Conservation (phyloP, 2,797 vertebrate species). For the Mus caroli region DNA sequence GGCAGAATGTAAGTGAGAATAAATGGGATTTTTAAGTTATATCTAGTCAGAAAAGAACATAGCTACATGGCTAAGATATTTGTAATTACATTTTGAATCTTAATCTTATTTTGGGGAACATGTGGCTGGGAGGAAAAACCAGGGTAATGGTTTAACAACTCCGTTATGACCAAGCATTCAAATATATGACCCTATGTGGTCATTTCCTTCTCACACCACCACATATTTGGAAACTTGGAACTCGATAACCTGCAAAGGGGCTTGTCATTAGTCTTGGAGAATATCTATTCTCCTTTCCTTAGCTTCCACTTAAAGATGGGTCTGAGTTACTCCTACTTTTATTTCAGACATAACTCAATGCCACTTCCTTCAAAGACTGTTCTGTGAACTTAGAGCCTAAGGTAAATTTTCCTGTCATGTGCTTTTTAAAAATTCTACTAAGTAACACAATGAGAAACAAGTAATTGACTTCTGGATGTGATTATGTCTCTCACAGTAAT, state of each 20-base stretch:
- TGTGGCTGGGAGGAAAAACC: too few species aligned
- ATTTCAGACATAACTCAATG: not conserved
- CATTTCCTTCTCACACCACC: not conserved
- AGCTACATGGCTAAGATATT: too few species aligned
- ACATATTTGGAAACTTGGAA: not conserved
- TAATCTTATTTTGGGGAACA: too few species aligned
- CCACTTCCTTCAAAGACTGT: not conserved
- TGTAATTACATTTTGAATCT: too few species aligned
- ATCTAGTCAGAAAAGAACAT: too few species aligned
- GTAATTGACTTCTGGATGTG: slow-evolving; percentile 21
- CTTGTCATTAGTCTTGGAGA: not conserved
- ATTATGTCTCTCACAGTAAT: not conserved
- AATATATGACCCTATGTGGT: not conserved
- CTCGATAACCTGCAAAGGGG: not conserved
- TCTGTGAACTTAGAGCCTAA: not conserved
- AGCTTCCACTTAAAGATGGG: not conserved
- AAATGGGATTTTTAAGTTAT: too few species aligned
- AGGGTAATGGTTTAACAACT: too few species aligned
- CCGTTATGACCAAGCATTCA: not conserved
- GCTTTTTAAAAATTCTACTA: not conserved
- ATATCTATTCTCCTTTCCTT: not conserved
- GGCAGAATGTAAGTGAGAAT: too few species aligned
- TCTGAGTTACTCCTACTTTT: not conserved
- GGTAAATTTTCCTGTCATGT: not conserved
- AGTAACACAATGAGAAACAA: slow-evolving; percentile 59